Evolutionary conservation across 30 jellyfish, hydroid and myxozoan species (phyloP).

Genomic region (Hydra vulgaris): DNA sequence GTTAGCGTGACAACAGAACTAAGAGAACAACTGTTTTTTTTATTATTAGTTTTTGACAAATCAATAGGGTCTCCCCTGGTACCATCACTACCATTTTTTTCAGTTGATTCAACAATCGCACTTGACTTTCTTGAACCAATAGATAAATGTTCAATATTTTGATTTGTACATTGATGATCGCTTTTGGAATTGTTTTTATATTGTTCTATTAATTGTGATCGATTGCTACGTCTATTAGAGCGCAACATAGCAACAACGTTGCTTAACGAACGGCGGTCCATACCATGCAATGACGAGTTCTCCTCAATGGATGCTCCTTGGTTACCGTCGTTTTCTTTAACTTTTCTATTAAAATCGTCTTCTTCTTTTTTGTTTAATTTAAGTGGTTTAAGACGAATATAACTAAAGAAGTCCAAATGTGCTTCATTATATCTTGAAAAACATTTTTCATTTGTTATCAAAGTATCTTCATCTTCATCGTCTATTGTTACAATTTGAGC

Average conservation of each 20-base stretch:
- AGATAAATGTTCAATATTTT: neutral
- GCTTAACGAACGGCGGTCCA: constrained; percentile 30
- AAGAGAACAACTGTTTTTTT: neutral
- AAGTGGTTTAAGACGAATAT: constrained; percentile 57
- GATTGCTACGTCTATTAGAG: constrained; percentile 19
- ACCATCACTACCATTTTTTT: neutral
- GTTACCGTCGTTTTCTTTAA: constrained; percentile 11
- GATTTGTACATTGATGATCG: neutral
- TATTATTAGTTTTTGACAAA: neutral
- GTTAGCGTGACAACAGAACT: neutral
- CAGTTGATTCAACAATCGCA: neutral
- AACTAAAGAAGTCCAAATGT: constrained; percentile 44
- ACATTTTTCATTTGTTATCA: neutral
- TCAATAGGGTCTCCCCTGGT: neutral
- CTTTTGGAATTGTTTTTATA: constrained; percentile 12
- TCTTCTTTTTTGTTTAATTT: constrained; percentile 42
- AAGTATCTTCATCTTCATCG: constrained; percentile 57
- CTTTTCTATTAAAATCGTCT: constrained; percentile 39
- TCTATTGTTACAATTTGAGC: constrained; percentile 63
- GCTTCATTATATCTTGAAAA: constrained; percentile 23
- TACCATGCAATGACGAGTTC: neutral
- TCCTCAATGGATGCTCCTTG: constrained; percentile 1
- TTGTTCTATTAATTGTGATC: constrained; percentile 30
- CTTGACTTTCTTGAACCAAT: neutral
- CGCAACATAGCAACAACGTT: constrained; percentile 40